These are phyloP conservation scores for Taenaris catops DNA, from an alignment of 2,888 invertebrate genomes.

Conservation along the genomic window DNA sequence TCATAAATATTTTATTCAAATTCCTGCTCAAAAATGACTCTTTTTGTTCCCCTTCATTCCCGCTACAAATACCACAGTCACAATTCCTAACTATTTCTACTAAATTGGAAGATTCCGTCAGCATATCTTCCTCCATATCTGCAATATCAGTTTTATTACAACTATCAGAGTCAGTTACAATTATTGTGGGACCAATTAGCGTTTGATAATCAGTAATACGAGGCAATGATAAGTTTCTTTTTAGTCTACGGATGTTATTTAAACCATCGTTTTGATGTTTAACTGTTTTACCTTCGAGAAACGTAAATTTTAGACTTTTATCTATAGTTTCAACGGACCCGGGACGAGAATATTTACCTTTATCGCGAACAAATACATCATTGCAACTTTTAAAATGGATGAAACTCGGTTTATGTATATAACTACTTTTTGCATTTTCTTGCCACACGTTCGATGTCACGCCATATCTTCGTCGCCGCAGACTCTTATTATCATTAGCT, in stretches of 20 bases:
- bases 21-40: conserved; percentile 43
- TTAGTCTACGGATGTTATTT: conserved; percentile 31
- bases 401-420: conserved; percentile 42
- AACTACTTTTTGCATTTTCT: conserved; percentile 39
- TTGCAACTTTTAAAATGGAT: conserved; percentile 47
- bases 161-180: conserved; percentile 31
- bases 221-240: conserved; percentile 29
- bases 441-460: conserved; percentile 37
- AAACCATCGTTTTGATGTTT: conserved; percentile 24
- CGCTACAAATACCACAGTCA: conserved; percentile 65
- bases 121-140: conserved; percentile 15
- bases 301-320: conserved; percentile 16
- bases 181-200: conserved; percentile 33
- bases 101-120: conserved; percentile 45
- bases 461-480: conserved; percentile 41
- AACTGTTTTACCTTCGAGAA: conserved; percentile 27
- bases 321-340: conserved; percentile 22
- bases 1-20: conserved; percentile 49
- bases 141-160: conserved; percentile 21
- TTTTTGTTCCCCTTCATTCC: conserved; percentile 33
- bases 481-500: conserved; percentile 20
- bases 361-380: conserved; percentile 32
- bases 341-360: conserved; percentile 13
- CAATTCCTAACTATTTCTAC: conserved; percentile 54
- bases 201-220: conserved; percentile 20